Evolutionary conservation across 2,113 vertebrate genomes (phyloP), one percentile per base, ranked within the genome.

Genomic region (Lampris megalopsis): DNA sequence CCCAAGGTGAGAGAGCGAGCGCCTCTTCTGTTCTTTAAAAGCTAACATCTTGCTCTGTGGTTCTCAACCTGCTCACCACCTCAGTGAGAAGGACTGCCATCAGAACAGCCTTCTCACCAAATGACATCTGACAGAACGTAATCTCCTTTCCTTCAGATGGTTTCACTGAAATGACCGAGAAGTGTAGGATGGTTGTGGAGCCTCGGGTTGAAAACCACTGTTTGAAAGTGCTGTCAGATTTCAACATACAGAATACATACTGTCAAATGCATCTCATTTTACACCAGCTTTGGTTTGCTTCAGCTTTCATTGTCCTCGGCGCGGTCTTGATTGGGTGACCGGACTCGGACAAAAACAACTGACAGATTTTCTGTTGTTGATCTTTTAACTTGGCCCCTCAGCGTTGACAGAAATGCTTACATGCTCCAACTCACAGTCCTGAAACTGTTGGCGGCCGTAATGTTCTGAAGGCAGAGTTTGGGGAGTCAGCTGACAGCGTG

Each of bases 1-100:
- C 95, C 97, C 69, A 99, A 99, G 96, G 98, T 98, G 92, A 88
- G 88, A n/a, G 7, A 5, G 9, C 10, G 6, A 58, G 9, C 35
- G 9, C 36, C 6, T 10, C 37, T 3, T 9, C 41, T 1, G 13
- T 4, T 3, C 3, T 4, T 60, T 9, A 70, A 76, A 85, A 53
- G 49, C 65, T 56, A 57, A 54, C 24, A 24, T 24, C 24, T 24
- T 24, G 61, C 77, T 88, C 86, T 59, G 84, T 87, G 76, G n/a
- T 87, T 88, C 80, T 88, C 80, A 50, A 67, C 82, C 65, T 37
- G 68, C 82, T 67, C 68, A 24, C 24, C 24, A 24, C 24, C 24
- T 24, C 24, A 24, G 24, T 24, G 24, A 24, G 24, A 24, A 24
- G 24, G 24, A 24, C 24, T 24, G 24, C 24, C 24, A 24, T 24